Percentiles rank a stretch among this genome's conserved stretches.
These are phyloP conservation scores for Sitophilus oryzae DNA, from an alignment of 1,140 invertebrate genomes.

Conservation along the genomic window DNA sequence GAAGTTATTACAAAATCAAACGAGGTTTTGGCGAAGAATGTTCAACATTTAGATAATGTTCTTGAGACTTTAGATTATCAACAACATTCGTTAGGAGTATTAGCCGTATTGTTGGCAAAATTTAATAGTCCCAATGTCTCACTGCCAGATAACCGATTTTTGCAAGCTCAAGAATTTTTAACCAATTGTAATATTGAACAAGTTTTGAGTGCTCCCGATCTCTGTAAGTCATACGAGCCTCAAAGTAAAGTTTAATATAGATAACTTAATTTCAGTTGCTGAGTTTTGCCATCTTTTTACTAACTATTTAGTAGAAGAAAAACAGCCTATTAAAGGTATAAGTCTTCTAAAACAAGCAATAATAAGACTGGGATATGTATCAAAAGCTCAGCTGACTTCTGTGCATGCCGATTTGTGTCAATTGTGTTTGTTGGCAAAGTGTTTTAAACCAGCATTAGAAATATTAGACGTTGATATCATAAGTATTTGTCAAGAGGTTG, in stretches of 20 bases:
- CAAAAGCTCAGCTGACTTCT: conserved; percentile 83
- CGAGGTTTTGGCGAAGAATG: conserved; percentile 75
- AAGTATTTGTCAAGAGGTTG: conserved; percentile 78
- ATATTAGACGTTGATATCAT: conserved; percentile 89
- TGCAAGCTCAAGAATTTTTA: conserved; percentile 75
- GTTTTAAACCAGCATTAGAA: conserved; percentile 84
- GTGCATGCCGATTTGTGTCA: conserved; percentile 92
- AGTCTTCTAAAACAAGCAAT: conserved; percentile 78
- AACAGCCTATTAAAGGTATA: conserved; percentile 78
- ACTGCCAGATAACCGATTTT: conserved; percentile 40
- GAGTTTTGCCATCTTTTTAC: conserved; percentile 83
- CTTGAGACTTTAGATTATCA: conserved; percentile 82
- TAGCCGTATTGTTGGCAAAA: conserved; percentile 79
- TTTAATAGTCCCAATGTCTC: conserved; percentile 50
- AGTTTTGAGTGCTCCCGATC: conserved; percentile 74
- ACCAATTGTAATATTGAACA: conserved; percentile 80
- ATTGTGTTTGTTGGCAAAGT: conserved; percentile 84
- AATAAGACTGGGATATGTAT: conserved; percentile 73
- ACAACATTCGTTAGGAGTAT: conserved; percentile 80
- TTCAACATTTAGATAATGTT: conserved; percentile 79
- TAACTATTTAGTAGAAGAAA: conserved; percentile 67
- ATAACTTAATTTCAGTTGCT: conserved; percentile 60
- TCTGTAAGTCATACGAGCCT: conserved; percentile 59
- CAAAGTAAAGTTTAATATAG: not conserved
- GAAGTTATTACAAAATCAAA: conserved; percentile 74